Percentiles rank a stretch among this genome's conserved stretches.
These are phyloP conservation scores for Sebastes melanostomus DNA, from an alignment of 2,797 vertebrate genomes.

Conservation along the genomic window DNA sequence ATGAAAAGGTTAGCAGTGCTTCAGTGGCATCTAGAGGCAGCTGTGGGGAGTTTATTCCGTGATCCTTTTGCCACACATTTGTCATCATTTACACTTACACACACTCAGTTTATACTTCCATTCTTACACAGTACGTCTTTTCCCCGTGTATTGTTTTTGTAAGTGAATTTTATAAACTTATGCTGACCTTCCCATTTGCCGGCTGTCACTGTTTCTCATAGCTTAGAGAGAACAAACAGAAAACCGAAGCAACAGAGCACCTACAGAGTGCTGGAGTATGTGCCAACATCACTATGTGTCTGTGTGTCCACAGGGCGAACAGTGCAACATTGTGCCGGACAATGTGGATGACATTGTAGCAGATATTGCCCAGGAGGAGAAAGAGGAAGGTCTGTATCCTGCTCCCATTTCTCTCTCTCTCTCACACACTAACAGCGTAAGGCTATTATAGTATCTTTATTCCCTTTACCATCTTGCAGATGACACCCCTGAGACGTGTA, in stretches of 20 bases:
- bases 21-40: conserved; percentile 74
- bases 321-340: conserved; percentile 97
- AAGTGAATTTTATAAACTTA: not conserved
- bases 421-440: not conserved
- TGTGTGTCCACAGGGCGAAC: conserved; percentile 89
- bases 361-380: conserved; percentile 96
- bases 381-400: conserved; percentile 91
- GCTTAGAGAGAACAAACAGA: not conserved
- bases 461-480: conserved; percentile 77
- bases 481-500: conserved; percentile 98
- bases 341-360: conserved; percentile 98
- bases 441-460: not conserved
- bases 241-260: not conserved
- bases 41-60: conserved; percentile 8
- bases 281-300: conserved; percentile 10
- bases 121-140: not conserved
- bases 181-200: not conserved
- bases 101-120: not conserved
- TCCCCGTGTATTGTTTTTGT: not conserved
- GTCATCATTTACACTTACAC: not conserved
- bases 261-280: not conserved
- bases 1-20: conserved; percentile 29
- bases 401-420: not conserved
- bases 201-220: not conserved
- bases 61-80: not conserved